Base-by-base conservation (phyloP, 2,888 invertebrate species). In the Papilio elwesi region DNA sequence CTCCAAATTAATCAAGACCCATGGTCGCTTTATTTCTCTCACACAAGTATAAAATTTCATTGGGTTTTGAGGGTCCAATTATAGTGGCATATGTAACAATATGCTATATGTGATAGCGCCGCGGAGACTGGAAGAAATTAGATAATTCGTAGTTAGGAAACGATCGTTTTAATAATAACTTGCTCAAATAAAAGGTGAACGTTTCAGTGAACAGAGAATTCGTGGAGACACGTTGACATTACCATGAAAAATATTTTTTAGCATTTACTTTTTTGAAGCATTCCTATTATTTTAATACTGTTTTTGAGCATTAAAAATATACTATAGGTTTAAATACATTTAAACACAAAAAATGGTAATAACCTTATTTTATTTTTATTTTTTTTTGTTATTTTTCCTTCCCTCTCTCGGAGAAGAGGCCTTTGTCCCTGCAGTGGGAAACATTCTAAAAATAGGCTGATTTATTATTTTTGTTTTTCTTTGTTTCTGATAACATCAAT, bases 31-130 rank as follows among this genome's bases (percentile, higher is more conserved):
- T 82, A 80, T 81, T 80, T 83, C 82, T 84, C 81, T 80, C 76
- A 83, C 53, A 77, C 83, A 74, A 71, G 57, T 77, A 71, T 59
- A 59, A 59, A 71, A 66, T 57, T 48, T 85, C 87, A 87, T 77
- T 79, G 77, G 15, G 16, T 9, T 15, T 69, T 13, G 9, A 38
- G 51, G 36, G 69, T 59, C 51, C 51, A 59, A 71, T 66, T 71
- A 66, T 55, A 53, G n/a, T 51, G 71, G 77, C 78, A 66, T 75
- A 79, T 83, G 84, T 86, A 85, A 93, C 91, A 92, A 91, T 92
- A 90, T 90, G 90, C 91, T 91, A 90, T 91, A 91, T 92, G 90
- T 91, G 92, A 91, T 93, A 92, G 92, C 92, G 79, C 88, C 91
- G 92, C 90, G 91, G 91, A 88, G 85, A 89, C 86, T 85, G 83